Evolutionary conservation across 1,140 invertebrate species (phyloP), one percentile per base, ranked within the genome.

Genomic region (Tribolium castaneum): DNA sequence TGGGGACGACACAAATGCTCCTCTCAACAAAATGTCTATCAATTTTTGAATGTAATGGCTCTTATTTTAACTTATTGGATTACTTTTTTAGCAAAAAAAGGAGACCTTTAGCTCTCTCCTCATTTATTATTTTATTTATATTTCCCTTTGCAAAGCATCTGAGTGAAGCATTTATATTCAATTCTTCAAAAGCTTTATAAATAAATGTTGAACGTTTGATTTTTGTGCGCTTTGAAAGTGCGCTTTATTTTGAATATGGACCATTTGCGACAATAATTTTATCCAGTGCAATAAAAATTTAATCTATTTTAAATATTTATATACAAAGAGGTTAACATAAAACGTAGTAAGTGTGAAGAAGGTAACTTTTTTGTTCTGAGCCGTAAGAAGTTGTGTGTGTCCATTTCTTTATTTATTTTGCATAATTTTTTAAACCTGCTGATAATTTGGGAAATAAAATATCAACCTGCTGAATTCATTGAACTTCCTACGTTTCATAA

Each of bases 401-500:
- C 5, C 6, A 30, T 5, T 30, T 30, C 25, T 30, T 30, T 30
- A 4, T 30, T 30, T 5, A 30, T 6, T 30, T 30, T 30, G 25
- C 25, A 30, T 30, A 9, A 45, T 45, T 7, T 45, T 10, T 10
- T n/a, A 45, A 2, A 45, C n/a, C n/a, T n/a, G 39, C 39, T 45
- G 0, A 45, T n/a, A 3, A 10, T 45, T 7, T 9, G 39, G 9
- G 7, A 45, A 45, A 45, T 45, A 45, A 30, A 3, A 45, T 45
- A 45, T 45, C 39, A n/a, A 45, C 5, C 5, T 45, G 39, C n/a
- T 45, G 39, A 45, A 45, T 9, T 12, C 30, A 34, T 35, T 66
- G 22, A 59, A 22, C 54, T 59, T 12, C 59, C 7, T 66, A 66
- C 59, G 7, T 66, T 12, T 14, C 59, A 34, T 66, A 35, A 66